These are phyloP conservation scores for Gymnosoma rotundatum DNA, from an alignment of 2,888 invertebrate genomes.

Conservation along the genomic window DNA sequence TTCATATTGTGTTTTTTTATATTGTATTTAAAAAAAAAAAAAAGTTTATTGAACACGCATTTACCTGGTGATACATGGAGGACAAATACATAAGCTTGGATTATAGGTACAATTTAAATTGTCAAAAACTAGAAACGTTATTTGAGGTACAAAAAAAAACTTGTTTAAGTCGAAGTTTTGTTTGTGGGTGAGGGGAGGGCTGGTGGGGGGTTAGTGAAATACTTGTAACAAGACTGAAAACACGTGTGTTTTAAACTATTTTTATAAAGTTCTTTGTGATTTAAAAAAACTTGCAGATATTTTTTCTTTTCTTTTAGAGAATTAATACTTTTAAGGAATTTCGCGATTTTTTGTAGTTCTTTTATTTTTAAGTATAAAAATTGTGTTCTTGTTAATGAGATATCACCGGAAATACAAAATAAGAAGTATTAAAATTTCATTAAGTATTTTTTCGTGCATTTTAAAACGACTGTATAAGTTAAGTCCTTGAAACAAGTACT, in stretches of 20 bases:
- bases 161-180: background rate
- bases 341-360: background rate
- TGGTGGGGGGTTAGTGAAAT: background rate
- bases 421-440: background rate
- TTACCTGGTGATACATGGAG: slow-evolving; percentile 6
- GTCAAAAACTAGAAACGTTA: slow-evolving; percentile 25
- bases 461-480: background rate
- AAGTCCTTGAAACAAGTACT: slow-evolving; percentile 27
- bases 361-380: background rate
- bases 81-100: background rate
- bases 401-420: slow-evolving; percentile 13
- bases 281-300: background rate
- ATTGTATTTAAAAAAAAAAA: background rate
- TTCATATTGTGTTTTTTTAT: slow-evolving; percentile 14
- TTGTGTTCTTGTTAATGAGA: background rate
- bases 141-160: background rate
- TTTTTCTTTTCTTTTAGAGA: background rate
- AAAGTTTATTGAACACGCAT: slow-evolving; percentile 33
- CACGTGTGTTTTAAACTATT: slow-evolving; percentile 13
- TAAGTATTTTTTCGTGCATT: background rate
- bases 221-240: background rate
- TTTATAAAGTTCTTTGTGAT: background rate
- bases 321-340: background rate
- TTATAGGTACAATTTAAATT: background rate
- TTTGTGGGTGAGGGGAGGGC: background rate